phyloP scores from a whole-genome alignment of 1,140 invertebrate genomes.

The Cepaea nemoralis region DNA sequence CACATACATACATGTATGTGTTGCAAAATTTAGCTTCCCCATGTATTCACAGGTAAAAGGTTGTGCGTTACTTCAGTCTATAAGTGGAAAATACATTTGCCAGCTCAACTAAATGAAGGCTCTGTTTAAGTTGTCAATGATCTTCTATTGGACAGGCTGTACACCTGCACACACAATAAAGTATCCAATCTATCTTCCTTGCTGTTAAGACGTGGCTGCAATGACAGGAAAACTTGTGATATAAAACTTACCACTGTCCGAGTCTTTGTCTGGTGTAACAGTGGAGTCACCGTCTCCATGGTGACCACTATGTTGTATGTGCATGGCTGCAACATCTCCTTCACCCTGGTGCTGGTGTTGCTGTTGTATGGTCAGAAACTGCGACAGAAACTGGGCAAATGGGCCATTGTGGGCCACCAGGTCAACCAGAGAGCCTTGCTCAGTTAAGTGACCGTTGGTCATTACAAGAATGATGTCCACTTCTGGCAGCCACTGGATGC shows the following conservation, averaged over 20 bases:
- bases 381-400: slow-evolving; percentile 57
- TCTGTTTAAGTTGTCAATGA: too few species aligned
- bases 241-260: background rate
- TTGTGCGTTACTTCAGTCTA: too few species aligned
- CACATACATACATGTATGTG: too few species aligned
- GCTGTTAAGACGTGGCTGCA: too few species aligned
- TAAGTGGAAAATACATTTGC: too few species aligned
- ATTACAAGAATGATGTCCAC: slow-evolving; percentile 67
- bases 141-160: too few species aligned
- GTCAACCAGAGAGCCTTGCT: slow-evolving; percentile 66
- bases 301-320: background rate
- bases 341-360: background rate
- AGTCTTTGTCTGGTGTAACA: background rate
- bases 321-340: background rate
- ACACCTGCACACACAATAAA: too few species aligned
- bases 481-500: slow-evolving; percentile 62
- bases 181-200: too few species aligned
- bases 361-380: slow-evolving; percentile 40
- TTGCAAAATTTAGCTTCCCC: too few species aligned
- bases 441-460: slow-evolving; percentile 59
- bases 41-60: too few species aligned
- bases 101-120: too few species aligned
- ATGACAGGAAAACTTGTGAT: too few species aligned
- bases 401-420: slow-evolving; percentile 50
- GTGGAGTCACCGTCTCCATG: background rate